Percentiles rank a stretch among this genome's conserved stretches.
phyloP scores from a whole-genome alignment of 2,113 vertebrate species.

The Rhadina sibilatrix region DNA sequence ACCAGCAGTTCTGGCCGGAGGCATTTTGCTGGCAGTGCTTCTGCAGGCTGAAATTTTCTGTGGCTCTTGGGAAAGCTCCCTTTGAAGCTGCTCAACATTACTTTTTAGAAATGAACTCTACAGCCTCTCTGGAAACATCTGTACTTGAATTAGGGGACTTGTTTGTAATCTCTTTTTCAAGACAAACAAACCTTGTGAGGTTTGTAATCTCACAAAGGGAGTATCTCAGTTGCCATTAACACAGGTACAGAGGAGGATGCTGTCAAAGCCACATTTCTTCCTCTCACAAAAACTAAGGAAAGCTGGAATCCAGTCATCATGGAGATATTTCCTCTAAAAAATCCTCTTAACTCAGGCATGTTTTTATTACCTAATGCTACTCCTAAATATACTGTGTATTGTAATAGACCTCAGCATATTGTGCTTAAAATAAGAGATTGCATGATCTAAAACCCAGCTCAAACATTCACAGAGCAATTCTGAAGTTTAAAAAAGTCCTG shows the following conservation, averaged over 20 bases:
- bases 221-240: not conserved
- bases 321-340: not conserved
- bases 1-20: not conserved
- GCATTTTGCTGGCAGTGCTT: not conserved
- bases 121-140: not conserved
- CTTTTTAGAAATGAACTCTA: not conserved
- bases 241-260: not conserved
- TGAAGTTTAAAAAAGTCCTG: not conserved
- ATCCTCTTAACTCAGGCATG: not conserved
- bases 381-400: not conserved
- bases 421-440: not conserved
- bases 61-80: not conserved
- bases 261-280: not conserved
- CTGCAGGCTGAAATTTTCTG: not conserved
- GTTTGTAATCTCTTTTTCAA: not conserved
- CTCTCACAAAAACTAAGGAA: not conserved
- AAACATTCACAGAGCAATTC: not conserved
- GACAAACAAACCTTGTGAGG: not conserved
- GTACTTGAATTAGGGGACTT: not conserved
- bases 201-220: not conserved
- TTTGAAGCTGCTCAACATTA: not conserved
- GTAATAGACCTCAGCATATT: not conserved
- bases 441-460: not conserved
- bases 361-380: not conserved
- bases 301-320: not conserved